Conservation (phyloP, 2,113 vertebrate species). For the Xenopus laevis region DNA sequence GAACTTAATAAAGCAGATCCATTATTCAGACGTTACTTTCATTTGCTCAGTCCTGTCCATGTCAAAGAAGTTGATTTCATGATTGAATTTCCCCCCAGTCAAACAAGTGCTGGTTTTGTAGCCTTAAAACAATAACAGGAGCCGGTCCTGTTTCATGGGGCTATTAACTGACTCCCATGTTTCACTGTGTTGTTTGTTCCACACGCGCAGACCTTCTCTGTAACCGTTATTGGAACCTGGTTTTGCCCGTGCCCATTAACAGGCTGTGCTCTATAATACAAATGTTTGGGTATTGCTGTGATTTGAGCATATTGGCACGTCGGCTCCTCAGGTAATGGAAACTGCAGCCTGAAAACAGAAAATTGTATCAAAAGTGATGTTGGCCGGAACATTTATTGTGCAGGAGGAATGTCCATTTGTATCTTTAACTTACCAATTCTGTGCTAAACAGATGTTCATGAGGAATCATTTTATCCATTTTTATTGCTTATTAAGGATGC, state of each 20-base stretch:
- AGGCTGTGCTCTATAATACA: slow-evolving; percentile 19
- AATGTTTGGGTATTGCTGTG: slow-evolving; percentile 25
- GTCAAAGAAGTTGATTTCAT: background rate
- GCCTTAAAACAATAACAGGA: slow-evolving; percentile 11
- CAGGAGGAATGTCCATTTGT: slow-evolving; percentile 33
- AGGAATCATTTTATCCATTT: slow-evolving; percentile 13
- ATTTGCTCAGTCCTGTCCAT: background rate
- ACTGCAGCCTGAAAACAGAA: slow-evolving; percentile 28
- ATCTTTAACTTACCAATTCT: background rate
- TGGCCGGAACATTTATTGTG: slow-evolving; percentile 32
- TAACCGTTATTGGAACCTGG: slow-evolving; percentile 15
- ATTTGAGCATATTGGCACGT: slow-evolving; percentile 34
- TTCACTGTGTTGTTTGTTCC: slow-evolving; percentile 24
- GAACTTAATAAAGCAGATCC: too few species aligned
- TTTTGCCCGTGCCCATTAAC: slow-evolving; percentile 14
- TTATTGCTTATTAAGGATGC: too few species aligned
- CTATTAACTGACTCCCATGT: slow-evolving; percentile 10
- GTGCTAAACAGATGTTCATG: slow-evolving; percentile 2
- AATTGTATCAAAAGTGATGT: slow-evolving; percentile 29
- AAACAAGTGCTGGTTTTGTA: slow-evolving; percentile 8
- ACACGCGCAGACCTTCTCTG: slow-evolving; percentile 17
- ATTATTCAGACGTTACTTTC: background rate
- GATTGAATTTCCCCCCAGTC: slow-evolving; percentile 5
- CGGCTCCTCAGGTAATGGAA: slow-evolving; percentile 28
- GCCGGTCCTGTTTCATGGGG: slow-evolving; percentile 8